Conservation (phyloP, 92 coral and sea anemone species). For the Siderastrea siderea region DNA sequence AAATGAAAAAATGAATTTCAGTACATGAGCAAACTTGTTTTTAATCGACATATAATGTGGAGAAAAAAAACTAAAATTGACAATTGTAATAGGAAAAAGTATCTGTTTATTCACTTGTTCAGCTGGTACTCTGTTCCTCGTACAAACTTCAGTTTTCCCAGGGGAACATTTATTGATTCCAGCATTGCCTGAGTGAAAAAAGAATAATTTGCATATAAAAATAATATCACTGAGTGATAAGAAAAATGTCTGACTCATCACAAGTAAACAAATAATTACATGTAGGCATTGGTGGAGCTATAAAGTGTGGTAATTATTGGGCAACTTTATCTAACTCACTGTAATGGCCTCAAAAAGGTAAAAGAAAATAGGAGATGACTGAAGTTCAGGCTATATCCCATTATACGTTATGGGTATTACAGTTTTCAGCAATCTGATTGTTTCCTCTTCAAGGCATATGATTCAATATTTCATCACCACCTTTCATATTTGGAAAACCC, state of each 20-base stretch:
- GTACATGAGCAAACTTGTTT: neutral
- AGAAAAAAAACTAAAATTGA: neutral
- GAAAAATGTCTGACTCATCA: neutral
- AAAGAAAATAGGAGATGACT: no score
- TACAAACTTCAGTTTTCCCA: slow-evolving; percentile 93
- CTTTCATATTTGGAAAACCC: no score
- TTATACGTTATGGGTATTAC: no score
- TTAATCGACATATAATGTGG: neutral
- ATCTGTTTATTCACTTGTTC: slow-evolving; percentile 70
- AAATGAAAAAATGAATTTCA: neutral
- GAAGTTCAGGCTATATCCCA: no score
- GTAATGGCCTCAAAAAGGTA: no score
- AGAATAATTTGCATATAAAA: neutral
- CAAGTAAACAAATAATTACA: no score
- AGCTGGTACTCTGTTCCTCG: slow-evolving; percentile 93
- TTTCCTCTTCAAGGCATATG: no score
- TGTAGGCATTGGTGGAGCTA: no score
- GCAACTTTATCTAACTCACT: no score
- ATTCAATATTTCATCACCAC: no score
- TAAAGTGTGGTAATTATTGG: no score
- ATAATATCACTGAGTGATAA: neutral
- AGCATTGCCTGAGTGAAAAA: slow-evolving; percentile 83
- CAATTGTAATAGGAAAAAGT: neutral
- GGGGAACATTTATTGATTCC: slow-evolving; percentile 92
- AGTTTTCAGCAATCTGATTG: no score